phyloP scores from a whole-genome alignment of 2,113 vertebrate species.

The Ploceus nigricollis region DNA sequence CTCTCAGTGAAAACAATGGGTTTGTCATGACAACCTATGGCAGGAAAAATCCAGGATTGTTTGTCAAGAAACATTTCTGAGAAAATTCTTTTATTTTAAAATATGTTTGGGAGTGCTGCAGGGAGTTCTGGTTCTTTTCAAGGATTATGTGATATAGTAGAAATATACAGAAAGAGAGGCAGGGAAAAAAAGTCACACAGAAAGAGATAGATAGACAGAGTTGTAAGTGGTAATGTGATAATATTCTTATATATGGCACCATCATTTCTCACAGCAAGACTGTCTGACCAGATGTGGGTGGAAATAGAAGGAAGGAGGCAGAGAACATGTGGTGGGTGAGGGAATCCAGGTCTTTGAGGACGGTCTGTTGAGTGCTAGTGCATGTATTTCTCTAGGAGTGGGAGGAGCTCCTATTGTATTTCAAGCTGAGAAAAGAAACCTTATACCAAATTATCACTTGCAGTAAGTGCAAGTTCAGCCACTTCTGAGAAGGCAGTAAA shows the following conservation, averaged over 20 bases:
- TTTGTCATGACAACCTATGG: neutral
- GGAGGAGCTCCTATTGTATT: neutral
- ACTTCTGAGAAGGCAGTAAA: neutral
- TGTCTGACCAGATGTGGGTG: neutral
- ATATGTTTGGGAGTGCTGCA: neutral
- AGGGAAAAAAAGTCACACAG: neutral
- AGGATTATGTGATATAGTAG: neutral
- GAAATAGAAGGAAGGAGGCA: neutral
- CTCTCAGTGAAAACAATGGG: neutral
- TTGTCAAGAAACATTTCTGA: neutral
- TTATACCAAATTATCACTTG: neutral
- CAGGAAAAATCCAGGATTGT: neutral
- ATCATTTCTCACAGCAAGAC: neutral
- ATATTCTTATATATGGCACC: neutral
- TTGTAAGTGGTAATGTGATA: neutral
- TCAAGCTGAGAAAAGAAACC: constrained; percentile 15
- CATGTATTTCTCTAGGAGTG: neutral
- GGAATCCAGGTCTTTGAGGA: neutral
- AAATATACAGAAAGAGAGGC: neutral
- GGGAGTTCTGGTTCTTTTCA: neutral
- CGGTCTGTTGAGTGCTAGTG: neutral
- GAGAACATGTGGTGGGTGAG: neutral
- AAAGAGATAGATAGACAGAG: neutral
- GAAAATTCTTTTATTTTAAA: neutral
- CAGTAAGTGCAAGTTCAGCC: neutral